Evolutionary conservation across 2,888 invertebrate genomes (phyloP), one percentile per base, ranked within the genome.

Genomic region (Sphinx pinastri): DNA sequence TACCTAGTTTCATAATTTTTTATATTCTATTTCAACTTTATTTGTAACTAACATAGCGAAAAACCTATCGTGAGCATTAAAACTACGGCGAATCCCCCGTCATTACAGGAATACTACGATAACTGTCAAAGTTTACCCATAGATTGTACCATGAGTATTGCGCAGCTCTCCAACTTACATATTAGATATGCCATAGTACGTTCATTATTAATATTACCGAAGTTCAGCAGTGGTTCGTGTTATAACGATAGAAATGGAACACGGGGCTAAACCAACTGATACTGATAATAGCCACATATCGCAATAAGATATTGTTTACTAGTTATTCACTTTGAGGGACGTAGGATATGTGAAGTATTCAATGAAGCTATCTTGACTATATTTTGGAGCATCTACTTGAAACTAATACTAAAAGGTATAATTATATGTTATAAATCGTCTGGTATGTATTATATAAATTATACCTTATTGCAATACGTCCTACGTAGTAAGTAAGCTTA

Each of bases 81-180:
- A 63, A 25, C 68, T 69, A 69, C 73, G 71, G 77, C 75, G 78
- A 82, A 79, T 81, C 73, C 77, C 59, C 75, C 63, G 76, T 81
- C 77, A 80, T 78, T 76, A 75, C 77, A 72, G 73, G 47, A 51
- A 70, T 73, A 75, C 74, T 77, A 77, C 79, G 77, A 74, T 71
- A 60, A 71, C 77, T 80, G 83, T 82, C 82, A 78, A 84, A 85
- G 81, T 85, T 84, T 73, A 68, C 68, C 79, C 77, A 80, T 81
- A 81, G 78, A 79, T 81, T 76, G 70, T 70, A 75, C 69, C 74
- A 71, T 58, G 72, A 71, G 69, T 75, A 73, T 73, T 69, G 73
- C 72, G 72, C 59, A 68, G 71, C 19, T 51, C 68, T 68, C 74
- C 70, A 71, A 70, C 69, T 72, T 58, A 70, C 70, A 67, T 59